Base-by-base conservation (phyloP, 2,888 invertebrate species). In the Nephrotoma flavescens region DNA sequence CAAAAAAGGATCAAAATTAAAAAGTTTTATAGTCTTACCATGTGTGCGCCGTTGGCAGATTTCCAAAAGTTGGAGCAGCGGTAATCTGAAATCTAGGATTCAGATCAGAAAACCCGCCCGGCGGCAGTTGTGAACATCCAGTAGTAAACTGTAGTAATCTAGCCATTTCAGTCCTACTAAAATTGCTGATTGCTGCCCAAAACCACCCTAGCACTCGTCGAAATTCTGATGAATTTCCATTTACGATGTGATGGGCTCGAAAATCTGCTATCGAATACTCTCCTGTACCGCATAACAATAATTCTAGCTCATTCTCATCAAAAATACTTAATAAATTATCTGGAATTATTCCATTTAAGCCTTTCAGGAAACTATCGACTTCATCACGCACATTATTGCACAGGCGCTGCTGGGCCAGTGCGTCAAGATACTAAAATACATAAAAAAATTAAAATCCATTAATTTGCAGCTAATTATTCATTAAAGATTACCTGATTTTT, bases 251-350 rank as follows among this genome's bases (percentile, higher is more conserved):
- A 92, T 98, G 96, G 86, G 96, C 94, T 89, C 97, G 96, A 92
- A 98, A 96, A 92, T 98, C 98, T 41, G 96, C 93, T 88, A 97
- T 96, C 88, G 96, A 97, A 92, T 98, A 97, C 91, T 97, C 97
- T 86, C 97, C 97, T 88, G 97, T 97, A 89, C 98, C 98, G 92
- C 98, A 98, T 91, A 98, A 94, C 87, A 98, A 92, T 90, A 97
- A 97, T 96, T 98, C 98, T 42, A 98, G 93, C 92, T 98, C 98
- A 92, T 97, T 97, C 92, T 98, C 98, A 92, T 98, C 98, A 92
- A 98, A 98, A 91, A 98, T 97, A 90, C 97, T 97, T 88, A 98
- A 93, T 89, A 98, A 93, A 92, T 97, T 96, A 92, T 97, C 97
- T 4, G 98, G 98, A 90, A 98, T 97, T 83, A 98, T 94, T 91